phyloP scores from a whole-genome alignment of 2,797 vertebrate genomes.

The Lacerta viridis region DNA sequence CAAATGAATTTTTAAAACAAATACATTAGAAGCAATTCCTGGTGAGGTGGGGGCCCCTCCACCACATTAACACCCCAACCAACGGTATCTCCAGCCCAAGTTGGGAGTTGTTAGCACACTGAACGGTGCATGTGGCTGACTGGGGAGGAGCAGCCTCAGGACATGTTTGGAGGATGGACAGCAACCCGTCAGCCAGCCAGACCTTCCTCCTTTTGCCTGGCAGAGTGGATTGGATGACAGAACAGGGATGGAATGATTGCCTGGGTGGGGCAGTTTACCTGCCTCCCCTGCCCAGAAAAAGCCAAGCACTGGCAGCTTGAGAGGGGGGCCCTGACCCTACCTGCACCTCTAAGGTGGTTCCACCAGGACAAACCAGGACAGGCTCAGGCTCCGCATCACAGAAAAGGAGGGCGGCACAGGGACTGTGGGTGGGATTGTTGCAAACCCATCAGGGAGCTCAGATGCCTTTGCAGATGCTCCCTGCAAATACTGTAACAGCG shows the following conservation, averaged over 20 bases:
- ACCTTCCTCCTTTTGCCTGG: neutral
- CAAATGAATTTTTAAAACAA: no score
- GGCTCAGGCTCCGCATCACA: neutral
- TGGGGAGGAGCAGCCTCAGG: neutral
- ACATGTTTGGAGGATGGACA: neutral
- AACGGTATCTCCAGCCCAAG: neutral
- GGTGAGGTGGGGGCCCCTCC: neutral
- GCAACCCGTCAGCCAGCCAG: neutral
- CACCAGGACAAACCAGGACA: neutral
- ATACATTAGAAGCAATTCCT: neutral
- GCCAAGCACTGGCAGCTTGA: neutral
- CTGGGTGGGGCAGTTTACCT: neutral
- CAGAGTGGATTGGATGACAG: neutral
- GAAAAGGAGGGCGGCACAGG: neutral
- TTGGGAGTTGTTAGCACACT: no score
- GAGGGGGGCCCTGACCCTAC: neutral
- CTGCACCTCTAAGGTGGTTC: neutral
- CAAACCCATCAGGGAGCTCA: constrained; percentile 8
- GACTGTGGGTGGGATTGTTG: neutral
- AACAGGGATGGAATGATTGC: constrained; percentile 13
- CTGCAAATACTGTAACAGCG: constrained; percentile 65
- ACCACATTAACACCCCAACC: neutral
- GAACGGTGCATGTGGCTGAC: neutral
- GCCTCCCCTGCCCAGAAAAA: neutral
- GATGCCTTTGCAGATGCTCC: neutral